Conservation (phyloP, 2,888 invertebrate genomes). For the Exocentrus adspersus region DNA sequence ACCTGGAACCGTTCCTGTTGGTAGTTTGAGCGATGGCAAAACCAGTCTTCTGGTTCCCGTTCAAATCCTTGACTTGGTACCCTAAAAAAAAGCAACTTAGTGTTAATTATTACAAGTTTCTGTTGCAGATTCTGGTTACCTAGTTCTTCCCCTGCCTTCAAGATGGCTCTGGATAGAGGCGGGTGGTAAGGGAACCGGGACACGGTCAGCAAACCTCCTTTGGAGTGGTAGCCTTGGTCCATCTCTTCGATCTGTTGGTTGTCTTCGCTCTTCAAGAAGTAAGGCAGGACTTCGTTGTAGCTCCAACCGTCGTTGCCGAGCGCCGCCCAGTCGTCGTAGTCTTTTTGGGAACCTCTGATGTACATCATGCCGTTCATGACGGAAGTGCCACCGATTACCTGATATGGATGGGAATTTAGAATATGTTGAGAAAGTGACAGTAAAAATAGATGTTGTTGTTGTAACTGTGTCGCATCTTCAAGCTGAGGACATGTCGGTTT, state of each 20-base stretch:
- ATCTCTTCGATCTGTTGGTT: constrained; percentile 76
- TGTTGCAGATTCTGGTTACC: too few species aligned
- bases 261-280: constrained; percentile 88
- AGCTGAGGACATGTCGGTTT: background rate
- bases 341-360: constrained; percentile 86
- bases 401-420: too few species aligned
- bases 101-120: background rate
- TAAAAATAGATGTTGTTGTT: background rate
- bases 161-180: constrained; percentile 79
- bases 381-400: constrained; percentile 91
- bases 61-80: constrained; percentile 80
- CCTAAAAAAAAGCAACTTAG: constrained; percentile 63
- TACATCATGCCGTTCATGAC: constrained; percentile 98
- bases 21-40: constrained; percentile 91
- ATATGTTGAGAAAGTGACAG: too few species aligned
- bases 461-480: background rate
- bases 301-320: constrained; percentile 90
- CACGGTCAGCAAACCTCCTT: constrained; percentile 81
- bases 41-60: constrained; percentile 83
- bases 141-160: constrained; percentile 81
- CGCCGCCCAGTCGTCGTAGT: constrained; percentile 89
- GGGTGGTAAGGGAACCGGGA: constrained; percentile 88
- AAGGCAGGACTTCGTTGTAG: constrained; percentile 89
- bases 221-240: constrained; percentile 80
- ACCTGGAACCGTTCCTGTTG: constrained; percentile 83